Evolutionary conservation across 2,888 invertebrate genomes (phyloP), one percentile per base, ranked within the genome.

Genomic region (Chaitophorus viminalis): DNA sequence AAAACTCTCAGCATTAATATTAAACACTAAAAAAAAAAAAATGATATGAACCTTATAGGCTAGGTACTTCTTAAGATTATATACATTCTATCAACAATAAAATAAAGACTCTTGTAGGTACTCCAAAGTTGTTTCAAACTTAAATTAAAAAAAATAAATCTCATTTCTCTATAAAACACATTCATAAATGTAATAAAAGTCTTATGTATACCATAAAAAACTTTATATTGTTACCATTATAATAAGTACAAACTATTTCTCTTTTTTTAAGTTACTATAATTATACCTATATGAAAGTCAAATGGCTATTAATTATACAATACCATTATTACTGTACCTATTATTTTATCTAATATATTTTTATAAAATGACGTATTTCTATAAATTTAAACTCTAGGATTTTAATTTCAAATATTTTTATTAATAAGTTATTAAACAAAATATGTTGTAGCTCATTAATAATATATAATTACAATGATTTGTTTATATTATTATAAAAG

Each of bases 81-180:
- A 60, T 29, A 54, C 36, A 21, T 39, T 82, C 25, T 39, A 65
- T 60, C 6, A 65, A 83, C 60, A 54, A 82, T 60, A 72, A 31
- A 31, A 72, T 3, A 72, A 82, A 74, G 29, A 65, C 75, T 60
- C 25, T n/a, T n/a, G n/a, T n/a, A n/a, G n/a, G 65, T 76, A 65
- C 31, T 84, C 25, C 21, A 75, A 84, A 76, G 76, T 76, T 76
- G 60, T 75, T 84, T 65, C 14, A 76, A 84, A 84, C 83, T 76
- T 65, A 84, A 76, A 84, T 84, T 65, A 76, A 65, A 84, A 84
- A 81, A 11, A 77, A 29, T 72, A 70, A 65, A 65, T 65, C 76
- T 75, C 60, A 39, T 65, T 75, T 21, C 75, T 83, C 36, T 46
- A 65, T 25, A 76, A 84, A 81, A 84, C 25, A 46, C 65, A 84